Conservation (phyloP, 2,113 vertebrate genomes). For the Corydoras sp. region DNA sequence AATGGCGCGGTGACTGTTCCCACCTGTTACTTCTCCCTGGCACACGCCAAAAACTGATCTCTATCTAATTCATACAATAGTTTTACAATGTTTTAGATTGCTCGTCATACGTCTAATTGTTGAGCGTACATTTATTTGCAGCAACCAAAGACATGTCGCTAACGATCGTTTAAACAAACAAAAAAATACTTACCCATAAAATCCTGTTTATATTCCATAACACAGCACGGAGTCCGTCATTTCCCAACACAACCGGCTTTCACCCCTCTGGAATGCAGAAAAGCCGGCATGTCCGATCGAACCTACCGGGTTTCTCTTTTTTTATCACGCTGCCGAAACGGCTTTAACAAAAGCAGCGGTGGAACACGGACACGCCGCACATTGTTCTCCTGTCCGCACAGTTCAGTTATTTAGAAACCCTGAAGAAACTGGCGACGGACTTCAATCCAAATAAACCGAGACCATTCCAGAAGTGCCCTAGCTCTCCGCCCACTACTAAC, state of each 20-base stretch:
- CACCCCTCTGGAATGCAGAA: conserved; percentile 67
- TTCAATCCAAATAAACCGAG: not conserved
- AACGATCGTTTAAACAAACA: too few species aligned
- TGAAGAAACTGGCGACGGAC: not conserved
- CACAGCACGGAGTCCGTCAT: conserved; percentile 14
- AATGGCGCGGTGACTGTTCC: too few species aligned
- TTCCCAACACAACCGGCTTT: not conserved
- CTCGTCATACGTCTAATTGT: too few species aligned
- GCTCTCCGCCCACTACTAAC: too few species aligned
- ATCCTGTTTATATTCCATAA: conserved; percentile 54
- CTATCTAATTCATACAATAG: too few species aligned
- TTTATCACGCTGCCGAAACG: conserved; percentile 47
- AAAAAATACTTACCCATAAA: conserved; percentile 63
- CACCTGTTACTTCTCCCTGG: too few species aligned
- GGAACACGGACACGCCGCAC: conserved; percentile 11
- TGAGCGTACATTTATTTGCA: too few species aligned
- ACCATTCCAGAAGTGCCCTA: too few species aligned
- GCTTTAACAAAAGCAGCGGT: conserved; percentile 56
- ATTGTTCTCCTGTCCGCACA: not conserved
- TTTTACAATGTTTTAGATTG: too few species aligned
- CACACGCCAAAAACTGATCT: too few species aligned
- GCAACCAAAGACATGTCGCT: too few species aligned
- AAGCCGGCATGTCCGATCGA: conserved; percentile 62
- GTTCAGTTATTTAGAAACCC: not conserved
- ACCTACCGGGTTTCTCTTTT: conserved; percentile 41